phyloP scores from a whole-genome alignment of 1,140 invertebrate genomes.

The Cherax quadricarinatus region DNA sequence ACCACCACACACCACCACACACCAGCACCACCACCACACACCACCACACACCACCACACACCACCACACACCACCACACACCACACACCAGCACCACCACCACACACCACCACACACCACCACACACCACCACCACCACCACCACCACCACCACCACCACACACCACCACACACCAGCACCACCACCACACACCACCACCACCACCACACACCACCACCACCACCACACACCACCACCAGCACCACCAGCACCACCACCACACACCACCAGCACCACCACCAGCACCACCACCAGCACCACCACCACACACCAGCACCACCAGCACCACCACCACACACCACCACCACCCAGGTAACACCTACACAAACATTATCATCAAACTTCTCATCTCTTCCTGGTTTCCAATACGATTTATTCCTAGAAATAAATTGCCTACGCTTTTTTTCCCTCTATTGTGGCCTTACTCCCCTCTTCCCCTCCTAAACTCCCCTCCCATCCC shows the following conservation, averaged over 20 bases:
- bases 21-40: neutral
- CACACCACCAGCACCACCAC: neutral
- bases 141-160: no score
- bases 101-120: no score
- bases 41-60: neutral
- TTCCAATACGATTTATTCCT: neutral
- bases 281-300: neutral
- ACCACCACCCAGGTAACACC: neutral
- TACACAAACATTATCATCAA: neutral
- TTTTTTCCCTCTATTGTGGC: neutral
- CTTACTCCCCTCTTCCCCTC: neutral
- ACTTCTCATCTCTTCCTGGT: neutral
- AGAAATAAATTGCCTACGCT: neutral
- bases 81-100: no score
- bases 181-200: neutral
- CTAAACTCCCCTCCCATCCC: neutral
- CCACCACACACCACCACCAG: neutral
- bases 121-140: neutral
- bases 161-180: neutral
- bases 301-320: no score
- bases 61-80: neutral
- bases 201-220: neutral
- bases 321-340: neutral
- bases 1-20: neutral
- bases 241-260: neutral